These are phyloP conservation scores for Peromyscus maniculatus DNA, from an alignment of 2,113 vertebrate genomes.

Conservation along the genomic window DNA sequence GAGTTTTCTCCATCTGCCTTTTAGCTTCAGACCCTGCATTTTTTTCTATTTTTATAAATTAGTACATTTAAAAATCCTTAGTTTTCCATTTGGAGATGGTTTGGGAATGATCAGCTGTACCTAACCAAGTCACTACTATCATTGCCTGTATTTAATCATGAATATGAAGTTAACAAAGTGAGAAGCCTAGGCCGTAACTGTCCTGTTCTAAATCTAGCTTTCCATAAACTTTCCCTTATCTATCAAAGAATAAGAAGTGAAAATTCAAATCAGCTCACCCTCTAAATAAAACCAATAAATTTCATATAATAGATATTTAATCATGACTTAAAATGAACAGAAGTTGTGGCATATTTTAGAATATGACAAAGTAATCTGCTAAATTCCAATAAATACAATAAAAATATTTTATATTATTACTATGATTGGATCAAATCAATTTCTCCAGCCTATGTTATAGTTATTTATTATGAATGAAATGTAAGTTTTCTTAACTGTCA, in stretches of 20 bases:
- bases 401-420: constrained; percentile 53
- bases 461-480: constrained; percentile 49
- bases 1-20: constrained; percentile 3
- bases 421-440: constrained; percentile 31
- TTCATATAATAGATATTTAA: constrained; percentile 32
- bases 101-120: not conserved
- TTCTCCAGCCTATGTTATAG: not conserved
- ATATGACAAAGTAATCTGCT: constrained; percentile 51
- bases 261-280: constrained; percentile 11
- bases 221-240: not conserved
- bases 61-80: not conserved
- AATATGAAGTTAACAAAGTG: constrained; percentile 6
- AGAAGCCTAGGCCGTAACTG: constrained; percentile 15
- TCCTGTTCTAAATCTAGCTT: constrained; percentile 33
- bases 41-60: not conserved
- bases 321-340: constrained; percentile 41
- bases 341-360: constrained; percentile 42
- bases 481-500: constrained; percentile 32
- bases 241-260: constrained; percentile 25
- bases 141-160: constrained; percentile 23
- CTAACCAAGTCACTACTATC: not conserved
- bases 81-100: not conserved
- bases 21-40: not conserved
- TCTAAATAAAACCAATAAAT: constrained; percentile 62
- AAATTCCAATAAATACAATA: constrained; percentile 31